Conservation (phyloP, 1,140 invertebrate species). For the Calliphora vicina region DNA sequence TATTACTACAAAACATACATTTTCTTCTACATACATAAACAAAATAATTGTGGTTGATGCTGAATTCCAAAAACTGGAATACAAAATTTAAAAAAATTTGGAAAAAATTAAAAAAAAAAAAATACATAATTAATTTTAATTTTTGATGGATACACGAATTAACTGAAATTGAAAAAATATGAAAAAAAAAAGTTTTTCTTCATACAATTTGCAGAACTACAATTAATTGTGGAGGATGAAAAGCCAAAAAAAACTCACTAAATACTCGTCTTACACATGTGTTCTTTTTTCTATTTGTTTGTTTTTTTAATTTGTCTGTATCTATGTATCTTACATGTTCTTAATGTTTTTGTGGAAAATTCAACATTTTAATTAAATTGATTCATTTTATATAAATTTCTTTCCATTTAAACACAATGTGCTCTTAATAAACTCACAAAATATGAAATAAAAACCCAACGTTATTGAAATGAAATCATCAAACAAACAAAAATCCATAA, state of each 20-base stretch:
- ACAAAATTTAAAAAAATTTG: neutral
- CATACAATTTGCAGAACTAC: conserved; percentile 26
- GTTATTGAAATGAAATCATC: neutral
- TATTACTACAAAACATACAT: no score
- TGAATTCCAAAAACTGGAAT: neutral
- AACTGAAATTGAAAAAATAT: neutral
- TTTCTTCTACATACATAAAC: no score
- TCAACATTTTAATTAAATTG: neutral
- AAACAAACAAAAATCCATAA: neutral
- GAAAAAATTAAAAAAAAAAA: neutral
- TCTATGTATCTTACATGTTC: neutral
- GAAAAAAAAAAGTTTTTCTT: conserved; percentile 21
- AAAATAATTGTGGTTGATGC: neutral
- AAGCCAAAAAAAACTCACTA: neutral
- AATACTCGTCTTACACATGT: neutral
- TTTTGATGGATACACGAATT: neutral
- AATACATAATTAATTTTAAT: no score
- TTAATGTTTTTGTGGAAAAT: neutral
- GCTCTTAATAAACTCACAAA: neutral
- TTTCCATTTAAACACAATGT: neutral
- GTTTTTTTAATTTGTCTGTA: no score
- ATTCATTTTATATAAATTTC: neutral
- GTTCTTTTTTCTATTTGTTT: neutral
- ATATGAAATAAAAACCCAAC: neutral
- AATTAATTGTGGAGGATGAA: neutral